Percentiles rank a stretch among this genome's conserved stretches.
Conservation (phyloP, 2,888 invertebrate species). For the Sinhomidia bicolor region DNA sequence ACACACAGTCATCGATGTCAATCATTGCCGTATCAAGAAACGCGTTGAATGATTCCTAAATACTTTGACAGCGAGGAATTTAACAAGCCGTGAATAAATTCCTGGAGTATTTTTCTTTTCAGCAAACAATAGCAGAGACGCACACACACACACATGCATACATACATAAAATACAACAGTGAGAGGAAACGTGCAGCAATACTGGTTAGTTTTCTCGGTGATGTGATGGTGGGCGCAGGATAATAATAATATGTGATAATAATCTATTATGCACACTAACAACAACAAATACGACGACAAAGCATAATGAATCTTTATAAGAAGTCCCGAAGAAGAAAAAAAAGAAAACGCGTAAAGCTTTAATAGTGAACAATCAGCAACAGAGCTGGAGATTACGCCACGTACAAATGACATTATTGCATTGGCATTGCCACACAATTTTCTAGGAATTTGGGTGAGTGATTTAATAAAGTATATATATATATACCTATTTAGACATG, state of each 20-base stretch:
- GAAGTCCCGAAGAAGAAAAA: not conserved
- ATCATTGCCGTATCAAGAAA: slow-evolving; percentile 38
- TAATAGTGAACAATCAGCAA: not conserved
- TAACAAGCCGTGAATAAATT: slow-evolving; percentile 62
- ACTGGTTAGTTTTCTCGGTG: slow-evolving; percentile 3
- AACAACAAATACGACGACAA: not conserved
- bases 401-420: not conserved
- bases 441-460: slow-evolving; percentile 65
- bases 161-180: not conserved
- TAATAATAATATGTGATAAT: slow-evolving; percentile 44
- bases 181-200: too few relatives aligned
- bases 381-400: slow-evolving; percentile 23
- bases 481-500: too few relatives aligned
- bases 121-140: slow-evolving; percentile 44
- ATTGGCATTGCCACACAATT: slow-evolving; percentile 64
- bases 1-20: slow-evolving; percentile 51
- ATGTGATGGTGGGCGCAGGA: slow-evolving; percentile 56
- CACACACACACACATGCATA: not conserved
- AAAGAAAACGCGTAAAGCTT: not conserved
- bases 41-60: not conserved
- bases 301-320: slow-evolving; percentile 1
- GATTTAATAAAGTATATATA: slow-evolving; percentile 39
- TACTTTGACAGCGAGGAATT: slow-evolving; percentile 46
- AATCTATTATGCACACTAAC: slow-evolving; percentile 29
- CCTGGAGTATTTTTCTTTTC: slow-evolving; percentile 56